Evolutionary conservation across 1,140 invertebrate genomes (phyloP).

Genomic region (Anoplophora glabripennis): DNA sequence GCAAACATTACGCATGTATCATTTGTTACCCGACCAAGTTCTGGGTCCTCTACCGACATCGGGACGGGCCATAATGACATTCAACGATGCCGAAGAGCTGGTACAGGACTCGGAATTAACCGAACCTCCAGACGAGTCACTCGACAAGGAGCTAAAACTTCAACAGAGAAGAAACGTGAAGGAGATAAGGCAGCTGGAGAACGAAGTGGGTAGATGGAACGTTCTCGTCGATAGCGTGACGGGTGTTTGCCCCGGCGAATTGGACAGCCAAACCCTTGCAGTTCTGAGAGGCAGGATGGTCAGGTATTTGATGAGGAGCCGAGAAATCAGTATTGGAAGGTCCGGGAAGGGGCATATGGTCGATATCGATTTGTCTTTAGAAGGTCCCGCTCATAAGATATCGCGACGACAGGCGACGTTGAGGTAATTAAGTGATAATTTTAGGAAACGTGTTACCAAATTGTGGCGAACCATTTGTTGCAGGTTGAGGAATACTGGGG

Average conservation of each 20-base stretch:
- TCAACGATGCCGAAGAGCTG: slow-evolving; percentile 90
- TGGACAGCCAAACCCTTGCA: slow-evolving; percentile 90
- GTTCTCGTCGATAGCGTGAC: slow-evolving; percentile 84
- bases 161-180: slow-evolving; percentile 68
- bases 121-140: slow-evolving; percentile 73
- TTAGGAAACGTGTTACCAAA: slow-evolving; percentile 5
- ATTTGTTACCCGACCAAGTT: slow-evolving; percentile 85
- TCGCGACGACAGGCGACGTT: slow-evolving; percentile 79
- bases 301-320: slow-evolving; percentile 91
- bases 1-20: slow-evolving; percentile 91
- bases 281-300: slow-evolving; percentile 90
- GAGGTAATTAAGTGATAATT: slow-evolving; percentile 30
- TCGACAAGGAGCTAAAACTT: slow-evolving; percentile 54
- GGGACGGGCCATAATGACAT: slow-evolving; percentile 66
- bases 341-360: slow-evolving; percentile 85
- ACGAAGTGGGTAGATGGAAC: slow-evolving; percentile 85
- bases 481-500: slow-evolving; percentile 85
- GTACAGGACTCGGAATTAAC: slow-evolving; percentile 80
- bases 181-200: slow-evolving; percentile 86
- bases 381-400: slow-evolving; percentile 85
- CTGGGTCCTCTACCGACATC: slow-evolving; percentile 63
- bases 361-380: slow-evolving; percentile 91
- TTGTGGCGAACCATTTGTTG: no score
- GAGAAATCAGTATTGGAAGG: slow-evolving; percentile 91
- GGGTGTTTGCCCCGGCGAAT: slow-evolving; percentile 70